Evolutionary conservation across 2,113 vertebrate species (phyloP), one percentile per base, ranked within the genome.

Genomic region (Trachemys scripta): DNA sequence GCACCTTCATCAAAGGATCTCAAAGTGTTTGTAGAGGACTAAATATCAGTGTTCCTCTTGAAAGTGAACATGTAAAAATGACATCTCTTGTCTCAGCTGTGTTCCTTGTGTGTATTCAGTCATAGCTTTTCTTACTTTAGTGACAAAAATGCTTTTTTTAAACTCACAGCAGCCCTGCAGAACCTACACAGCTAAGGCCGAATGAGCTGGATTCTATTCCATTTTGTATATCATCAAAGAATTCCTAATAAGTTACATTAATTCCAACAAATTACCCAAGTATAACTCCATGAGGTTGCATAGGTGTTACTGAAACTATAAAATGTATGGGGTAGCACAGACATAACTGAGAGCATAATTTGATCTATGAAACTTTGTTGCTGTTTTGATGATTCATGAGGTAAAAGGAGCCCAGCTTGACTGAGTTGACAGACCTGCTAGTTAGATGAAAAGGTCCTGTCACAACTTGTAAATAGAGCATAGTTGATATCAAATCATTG

Each of bases 1-100:
- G 22, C 42, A 45, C 75, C 75, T 25, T 47, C 10, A 9, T 78
- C 75, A 78, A 78, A 47, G 38, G 42, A 72, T 72, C 19, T 72
- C 65, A 47, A 62, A 62, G 42, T 47, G 42, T 47, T 78, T 78
- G 42, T 78, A 47, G 75, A 78, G 25, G 75, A 38, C n/a, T 72
- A 38, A 72, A 10, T 72, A 38, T 94, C 89, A 53, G 85, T 56
- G 2, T 81, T 56, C 87, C n/a, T 90, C 80, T 95, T 87, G 80
- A 78, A 95, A 86, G 93, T 72, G 94, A 49, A 62, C 87, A 25
- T 79, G 62, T 72, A 85, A 92, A 92, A 95, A 94, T 89, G 35
- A 82, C 80, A 91, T 62, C 51, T 89, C 10, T 80, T 89, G 81
- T 76, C 76, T 95, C 87, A 94, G 90, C 82, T 92, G 22, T 56